Percentiles rank a stretch among this genome's conserved stretches.
phyloP scores from a whole-genome alignment of 30 jellyfish, hydroid and myxozoan species.

The Pseudorhiza aurosa region DNA sequence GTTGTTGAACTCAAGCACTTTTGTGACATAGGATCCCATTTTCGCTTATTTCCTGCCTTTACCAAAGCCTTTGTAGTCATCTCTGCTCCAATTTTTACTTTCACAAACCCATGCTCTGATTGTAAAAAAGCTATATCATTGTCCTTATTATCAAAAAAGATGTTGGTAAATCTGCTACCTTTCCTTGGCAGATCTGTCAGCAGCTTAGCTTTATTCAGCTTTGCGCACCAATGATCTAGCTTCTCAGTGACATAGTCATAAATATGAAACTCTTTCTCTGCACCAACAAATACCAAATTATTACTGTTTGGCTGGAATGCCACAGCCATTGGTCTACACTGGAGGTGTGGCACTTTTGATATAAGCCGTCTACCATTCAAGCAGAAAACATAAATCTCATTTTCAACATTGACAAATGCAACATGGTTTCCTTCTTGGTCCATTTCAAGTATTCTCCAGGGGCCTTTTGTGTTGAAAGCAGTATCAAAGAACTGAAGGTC shows the following conservation, averaged over 20 bases:
- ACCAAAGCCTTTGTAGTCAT: background rate
- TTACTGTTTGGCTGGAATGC: constrained; percentile 69
- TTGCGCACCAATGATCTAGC: constrained; percentile 48
- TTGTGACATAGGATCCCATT: background rate
- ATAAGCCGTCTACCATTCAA: constrained; percentile 1
- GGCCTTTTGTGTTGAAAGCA: background rate
- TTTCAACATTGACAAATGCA: constrained; percentile 32
- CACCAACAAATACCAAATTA: constrained; percentile 16
- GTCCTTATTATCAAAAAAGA: constrained; percentile 53
- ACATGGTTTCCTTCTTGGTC: constrained; percentile 11
- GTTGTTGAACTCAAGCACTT: constrained; percentile 1
- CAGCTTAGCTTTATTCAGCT: background rate
- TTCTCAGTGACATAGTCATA: constrained; percentile 42
- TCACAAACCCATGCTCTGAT: constrained; percentile 60
- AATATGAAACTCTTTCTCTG: constrained; percentile 49
- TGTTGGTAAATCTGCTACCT: background rate
- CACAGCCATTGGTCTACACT: constrained; percentile 35
- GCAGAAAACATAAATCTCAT: constrained; percentile 25
- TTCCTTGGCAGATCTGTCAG: constrained; percentile 14
- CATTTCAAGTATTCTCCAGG: constrained; percentile 35
- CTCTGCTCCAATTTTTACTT: constrained; percentile 38
- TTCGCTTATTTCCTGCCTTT: constrained; percentile 15
- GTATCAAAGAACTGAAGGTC: background rate
- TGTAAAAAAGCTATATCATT: constrained; percentile 49
- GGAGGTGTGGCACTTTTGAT: constrained; percentile 41